Evolutionary conservation across 2,888 invertebrate genomes (phyloP), one percentile per base, ranked within the genome.

Genomic region (Bimastos eiseni): DNA sequence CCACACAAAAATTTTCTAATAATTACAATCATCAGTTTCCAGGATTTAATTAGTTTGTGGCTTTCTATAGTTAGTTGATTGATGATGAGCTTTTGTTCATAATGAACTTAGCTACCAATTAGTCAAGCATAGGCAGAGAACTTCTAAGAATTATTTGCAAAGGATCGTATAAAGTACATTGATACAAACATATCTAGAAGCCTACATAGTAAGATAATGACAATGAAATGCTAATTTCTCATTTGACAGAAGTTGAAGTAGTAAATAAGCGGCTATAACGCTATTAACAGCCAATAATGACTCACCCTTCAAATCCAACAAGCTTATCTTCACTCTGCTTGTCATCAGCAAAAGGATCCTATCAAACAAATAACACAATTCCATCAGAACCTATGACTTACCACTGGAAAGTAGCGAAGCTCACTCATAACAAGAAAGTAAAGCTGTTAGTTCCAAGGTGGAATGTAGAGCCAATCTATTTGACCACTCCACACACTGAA

Each of bases 341-440:
- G 37, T 92, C 92, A 89, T 93, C 93, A 21, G 89, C 41, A 84
- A 92, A 93, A 37, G 92, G 92, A 90, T 92, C 92, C 93, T 92
- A 37, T 1, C 89, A 89, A 37, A 55, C 24, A 36, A 55, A 90
- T 11, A 83, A 55, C 0, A 70, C 6, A 2, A 49, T 15, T 30
- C 70, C 30, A 70, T n/a, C 30, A 70, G 8, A n/a, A n/a, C 13
- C 30, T 70, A 70, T 17, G 8, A 70, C n/a, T n/a, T 8, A n/a
- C 70, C n/a, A 30, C 30, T 70, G 11, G n/a, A n/a, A 70, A 70
- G 30, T n/a, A 24, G 21, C 15, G 24, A 49, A 24, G 49, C 49
- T 49, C 21, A 49, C 21, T 24, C 19, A 49, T 6, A 13, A 41
- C 41, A 41, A 41, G 17, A 38, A 38, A 13, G 38, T 38, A 38